Conservation (phyloP, 2,797 vertebrate species). For the Monodelphis domestica region DNA sequence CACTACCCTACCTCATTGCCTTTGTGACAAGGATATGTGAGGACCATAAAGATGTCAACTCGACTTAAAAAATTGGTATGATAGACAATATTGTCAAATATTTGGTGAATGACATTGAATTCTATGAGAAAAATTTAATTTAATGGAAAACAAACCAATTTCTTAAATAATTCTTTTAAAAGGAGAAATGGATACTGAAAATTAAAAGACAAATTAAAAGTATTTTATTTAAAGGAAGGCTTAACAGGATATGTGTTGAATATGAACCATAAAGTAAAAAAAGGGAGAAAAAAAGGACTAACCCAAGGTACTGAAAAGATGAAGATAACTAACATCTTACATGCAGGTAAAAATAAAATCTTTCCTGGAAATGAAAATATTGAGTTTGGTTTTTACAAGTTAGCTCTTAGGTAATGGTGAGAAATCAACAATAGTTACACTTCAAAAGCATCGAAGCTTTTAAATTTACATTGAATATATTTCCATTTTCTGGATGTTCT, state of each 20-base stretch:
- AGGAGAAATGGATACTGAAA: not conserved
- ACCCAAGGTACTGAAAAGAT: not conserved
- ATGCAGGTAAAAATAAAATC: not conserved
- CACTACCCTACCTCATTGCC: not conserved
- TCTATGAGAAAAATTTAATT: not conserved
- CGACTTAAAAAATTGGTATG: not conserved
- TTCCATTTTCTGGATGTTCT: not conserved
- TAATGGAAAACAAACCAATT: not conserved
- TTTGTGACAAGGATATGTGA: not conserved
- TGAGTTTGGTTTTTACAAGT: not conserved
- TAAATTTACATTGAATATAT: not conserved
- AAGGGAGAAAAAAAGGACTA: not conserved
- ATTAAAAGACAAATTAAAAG: not conserved
- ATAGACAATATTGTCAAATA: not conserved
- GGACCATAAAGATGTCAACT: not conserved
- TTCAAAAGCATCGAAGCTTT: slow-evolving; percentile 3
- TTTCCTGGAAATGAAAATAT: not conserved
- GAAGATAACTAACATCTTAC: not conserved
- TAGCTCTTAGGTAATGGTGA: not conserved
- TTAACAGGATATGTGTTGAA: not conserved
- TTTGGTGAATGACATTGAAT: not conserved
- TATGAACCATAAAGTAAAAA: not conserved
- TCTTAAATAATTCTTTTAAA: not conserved
- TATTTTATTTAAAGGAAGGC: not conserved
- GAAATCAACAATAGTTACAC: not conserved